Conservation (phyloP, 2,797 vertebrate genomes). For the Dendrocincla tyrannina region DNA sequence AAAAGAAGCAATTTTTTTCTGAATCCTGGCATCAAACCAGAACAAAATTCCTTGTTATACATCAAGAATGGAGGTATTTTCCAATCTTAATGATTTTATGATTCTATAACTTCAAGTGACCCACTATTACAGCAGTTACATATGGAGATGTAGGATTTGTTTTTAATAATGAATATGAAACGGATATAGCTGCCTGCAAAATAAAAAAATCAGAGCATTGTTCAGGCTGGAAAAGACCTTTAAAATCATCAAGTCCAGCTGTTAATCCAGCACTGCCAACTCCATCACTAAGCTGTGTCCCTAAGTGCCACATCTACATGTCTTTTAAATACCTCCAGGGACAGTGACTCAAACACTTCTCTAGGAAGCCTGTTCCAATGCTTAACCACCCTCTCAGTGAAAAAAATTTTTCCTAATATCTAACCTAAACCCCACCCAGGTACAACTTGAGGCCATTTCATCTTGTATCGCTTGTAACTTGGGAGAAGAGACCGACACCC, state of each 20-base stretch:
- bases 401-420: not conserved
- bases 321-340: not conserved
- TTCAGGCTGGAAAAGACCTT: not conserved
- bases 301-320: not conserved
- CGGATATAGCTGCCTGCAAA: not conserved
- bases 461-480: not conserved
- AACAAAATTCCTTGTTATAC: not conserved
- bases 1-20: not conserved
- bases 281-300: accelerated
- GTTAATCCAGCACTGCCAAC: not conserved
- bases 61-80: not conserved
- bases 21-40: not conserved
- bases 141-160: not conserved
- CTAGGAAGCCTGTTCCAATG: not conserved
- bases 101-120: not conserved
- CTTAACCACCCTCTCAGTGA: not conserved
- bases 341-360: not conserved
- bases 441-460: not conserved
- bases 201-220: not conserved
- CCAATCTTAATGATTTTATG: not conserved
- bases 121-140: not conserved
- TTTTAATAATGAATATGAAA: not conserved
- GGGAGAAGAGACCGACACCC: not conserved
- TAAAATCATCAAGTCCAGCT: not conserved
- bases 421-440: not conserved